Evolutionary conservation across 2,888 invertebrate species (phyloP), one percentile per base, ranked within the genome.

Genomic region (Sesia apiformis): DNA sequence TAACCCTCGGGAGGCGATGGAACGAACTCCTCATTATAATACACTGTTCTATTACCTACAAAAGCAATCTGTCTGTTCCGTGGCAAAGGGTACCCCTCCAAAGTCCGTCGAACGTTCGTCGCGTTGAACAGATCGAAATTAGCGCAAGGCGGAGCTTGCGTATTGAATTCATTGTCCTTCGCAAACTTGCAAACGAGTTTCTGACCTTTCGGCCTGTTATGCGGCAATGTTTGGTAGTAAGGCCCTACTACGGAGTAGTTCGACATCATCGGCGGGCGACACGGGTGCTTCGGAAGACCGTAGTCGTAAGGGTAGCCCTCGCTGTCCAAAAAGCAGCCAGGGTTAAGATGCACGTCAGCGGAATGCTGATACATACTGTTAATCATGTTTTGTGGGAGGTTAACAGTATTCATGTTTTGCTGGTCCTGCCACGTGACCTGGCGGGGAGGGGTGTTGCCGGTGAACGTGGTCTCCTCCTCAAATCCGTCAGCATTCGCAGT

Each of bases 221-320:
- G 93, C 3, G 95, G 96, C 63, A 96, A 79, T 4, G 96, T 96
- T 69, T 94, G 92, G 73, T 95, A 95, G 75, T 93, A 94, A 3
- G 88, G 82, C 1, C 88, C 85, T 23, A 84, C 79, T 6, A 84
- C 78, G 0, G 86, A 78, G 60, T 85, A 86, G 68, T 87, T 87
- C 5, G 86, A 79, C 76, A 86, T 82, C 58, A 87, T 77, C 5
- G 89, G 83, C 46, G 85, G 78, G 56, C 90, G 78, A 64, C 81
- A 86, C 6, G 90, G 85, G 57, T 93, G 89, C 70, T 94, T 94
- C 1, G 94, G 94, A 51, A 95, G 82, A 38, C 94, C 94, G 67
- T 93, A 95, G 75, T 95, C 94, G 57, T 94, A 90, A 4, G 95
- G 95, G 70, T 94, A 94, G n/a, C 94, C 95, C 60, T 96, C 95